phyloP scores from a whole-genome alignment of 2,113 vertebrate species.

The Tenebrosternarchus preto region DNA sequence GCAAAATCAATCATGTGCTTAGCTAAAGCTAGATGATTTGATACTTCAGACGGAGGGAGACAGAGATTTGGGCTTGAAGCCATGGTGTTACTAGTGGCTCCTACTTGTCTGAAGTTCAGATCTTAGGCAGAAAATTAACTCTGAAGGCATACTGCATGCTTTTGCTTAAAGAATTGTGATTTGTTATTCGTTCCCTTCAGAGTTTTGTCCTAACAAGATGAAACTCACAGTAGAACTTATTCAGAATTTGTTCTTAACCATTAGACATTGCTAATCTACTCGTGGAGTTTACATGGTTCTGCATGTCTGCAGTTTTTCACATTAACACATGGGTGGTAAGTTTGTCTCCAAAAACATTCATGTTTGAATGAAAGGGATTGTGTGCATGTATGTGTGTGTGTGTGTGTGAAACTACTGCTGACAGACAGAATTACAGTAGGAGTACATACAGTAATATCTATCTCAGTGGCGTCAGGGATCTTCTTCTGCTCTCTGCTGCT shows the following conservation, averaged over 20 bases:
- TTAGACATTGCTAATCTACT: conserved; percentile 21
- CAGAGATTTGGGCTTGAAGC: conserved; percentile 68
- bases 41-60: conserved; percentile 74
- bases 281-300: conserved; percentile 27
- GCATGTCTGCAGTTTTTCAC: not conserved
- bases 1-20: conserved; percentile 69
- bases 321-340: conserved; percentile 11
- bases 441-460: conserved; percentile 42
- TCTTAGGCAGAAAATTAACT: conserved; percentile 73
- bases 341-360: conserved; percentile 20
- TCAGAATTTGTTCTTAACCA: conserved; percentile 5
- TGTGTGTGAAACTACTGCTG: conserved; percentile 17
- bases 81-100: conserved; percentile 73
- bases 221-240: conserved; percentile 10
- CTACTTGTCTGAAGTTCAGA: conserved; percentile 77
- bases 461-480: conserved; percentile 68
- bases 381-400: not conserved
- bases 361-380: conserved; percentile 49
- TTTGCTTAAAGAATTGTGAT: conserved; percentile 57
- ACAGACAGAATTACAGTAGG: conserved; percentile 36
- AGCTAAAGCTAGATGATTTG: conserved; percentile 67
- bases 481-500: conserved; percentile 29
- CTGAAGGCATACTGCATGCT: conserved; percentile 70
- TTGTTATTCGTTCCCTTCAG: conserved; percentile 63
- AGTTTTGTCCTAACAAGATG: conserved; percentile 38